phyloP scores from a whole-genome alignment of 2,113 vertebrate species.

The Datnioides undecimradiatus region DNA sequence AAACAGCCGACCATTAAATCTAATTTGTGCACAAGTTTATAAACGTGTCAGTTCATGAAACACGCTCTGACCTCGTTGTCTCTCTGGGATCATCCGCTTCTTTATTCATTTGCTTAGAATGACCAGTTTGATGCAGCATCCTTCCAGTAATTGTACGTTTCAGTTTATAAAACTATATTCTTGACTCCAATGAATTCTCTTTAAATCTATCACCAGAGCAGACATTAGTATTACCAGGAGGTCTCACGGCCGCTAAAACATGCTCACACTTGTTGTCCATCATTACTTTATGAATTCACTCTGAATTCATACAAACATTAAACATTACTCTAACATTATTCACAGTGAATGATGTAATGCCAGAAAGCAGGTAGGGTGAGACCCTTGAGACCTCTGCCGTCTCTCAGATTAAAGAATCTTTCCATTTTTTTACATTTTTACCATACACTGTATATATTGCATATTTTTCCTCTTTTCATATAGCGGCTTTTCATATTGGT shows the following conservation, averaged over 20 bases:
- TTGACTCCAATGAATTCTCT: neutral
- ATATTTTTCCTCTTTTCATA: neutral
- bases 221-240: neutral
- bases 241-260: neutral
- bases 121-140: neutral
- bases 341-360: neutral
- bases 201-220: neutral
- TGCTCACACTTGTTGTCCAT: neutral
- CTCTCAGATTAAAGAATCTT: neutral
- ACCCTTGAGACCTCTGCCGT: neutral
- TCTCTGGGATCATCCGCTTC: neutral
- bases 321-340: constrained; percentile 7
- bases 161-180: neutral
- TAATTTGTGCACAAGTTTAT: neutral
- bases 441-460: neutral
- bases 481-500: neutral
- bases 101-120: neutral
- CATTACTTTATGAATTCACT: neutral
- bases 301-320: neutral
- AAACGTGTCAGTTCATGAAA: neutral
- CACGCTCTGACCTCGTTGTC: neutral
- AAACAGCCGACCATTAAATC: neutral
- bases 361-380: neutral
- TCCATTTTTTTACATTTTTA: neutral
- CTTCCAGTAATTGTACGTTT: neutral